Percentiles rank a stretch among this genome's conserved stretches.
Evolutionary conservation across 2,888 invertebrate species (phyloP).

Genomic region (Tridacna gigas): DNA sequence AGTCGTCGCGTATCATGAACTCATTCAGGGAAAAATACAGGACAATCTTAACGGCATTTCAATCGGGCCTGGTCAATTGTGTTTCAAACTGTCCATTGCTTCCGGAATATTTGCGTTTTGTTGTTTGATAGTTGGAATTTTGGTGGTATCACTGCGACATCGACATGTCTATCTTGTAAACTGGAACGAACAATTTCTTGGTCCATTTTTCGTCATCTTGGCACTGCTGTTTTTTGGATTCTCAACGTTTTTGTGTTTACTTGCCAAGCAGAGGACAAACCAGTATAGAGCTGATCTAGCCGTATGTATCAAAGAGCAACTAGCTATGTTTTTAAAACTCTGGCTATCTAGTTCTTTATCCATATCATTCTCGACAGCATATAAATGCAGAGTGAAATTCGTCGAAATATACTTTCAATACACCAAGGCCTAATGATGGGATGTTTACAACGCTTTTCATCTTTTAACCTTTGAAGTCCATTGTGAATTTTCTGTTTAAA

Average conservation of each 20-base stretch:
- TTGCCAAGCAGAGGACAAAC: slow-evolving; percentile 74
- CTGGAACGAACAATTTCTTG: slow-evolving; percentile 77
- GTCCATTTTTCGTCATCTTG: slow-evolving; percentile 77
- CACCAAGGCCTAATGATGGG: too few relatives aligned
- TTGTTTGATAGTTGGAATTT: slow-evolving; percentile 71
- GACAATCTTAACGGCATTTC: slow-evolving; percentile 74
- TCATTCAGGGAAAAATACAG: slow-evolving; percentile 76
- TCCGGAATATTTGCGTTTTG: slow-evolving; percentile 65
- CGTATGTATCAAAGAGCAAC: slow-evolving; percentile 65
- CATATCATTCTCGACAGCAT: too few relatives aligned
- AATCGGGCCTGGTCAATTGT: slow-evolving; percentile 75
- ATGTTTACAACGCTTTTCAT: too few relatives aligned
- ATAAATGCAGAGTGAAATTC: too few relatives aligned
- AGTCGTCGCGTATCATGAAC: slow-evolving; percentile 78
- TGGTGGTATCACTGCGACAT: slow-evolving; percentile 74
- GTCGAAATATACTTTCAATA: too few relatives aligned
- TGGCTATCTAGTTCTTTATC: too few relatives aligned
- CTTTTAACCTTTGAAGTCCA: too few relatives aligned
- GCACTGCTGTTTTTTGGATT: slow-evolving; percentile 70
- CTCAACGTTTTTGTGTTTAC: slow-evolving; percentile 68
- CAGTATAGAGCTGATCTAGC: slow-evolving; percentile 75
- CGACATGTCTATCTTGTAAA: slow-evolving; percentile 78
- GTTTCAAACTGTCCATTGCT: slow-evolving; percentile 63
- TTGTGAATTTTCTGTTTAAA: too few relatives aligned
- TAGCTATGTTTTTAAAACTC: too few relatives aligned